Conservation (phyloP, 1,140 invertebrate species). For the Scaptomyza montana region DNA sequence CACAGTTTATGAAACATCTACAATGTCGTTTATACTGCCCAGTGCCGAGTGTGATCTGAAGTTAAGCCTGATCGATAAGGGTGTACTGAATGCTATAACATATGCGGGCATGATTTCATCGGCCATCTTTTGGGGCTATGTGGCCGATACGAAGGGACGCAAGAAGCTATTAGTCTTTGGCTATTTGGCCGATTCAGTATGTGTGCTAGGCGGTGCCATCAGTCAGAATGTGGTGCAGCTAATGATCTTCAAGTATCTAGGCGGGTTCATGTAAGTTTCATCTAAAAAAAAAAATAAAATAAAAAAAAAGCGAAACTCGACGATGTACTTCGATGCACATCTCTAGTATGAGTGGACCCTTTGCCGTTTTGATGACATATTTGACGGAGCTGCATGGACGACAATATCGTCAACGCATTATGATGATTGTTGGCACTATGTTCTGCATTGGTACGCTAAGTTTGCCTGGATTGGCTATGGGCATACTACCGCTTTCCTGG, state of each 20-base stretch:
- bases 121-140: constrained; percentile 91
- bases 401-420: constrained; percentile 86
- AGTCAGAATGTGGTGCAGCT: constrained; percentile 89
- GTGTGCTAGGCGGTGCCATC: constrained; percentile 87
- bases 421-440: constrained; percentile 87
- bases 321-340: constrained; percentile 39
- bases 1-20: constrained; percentile 87
- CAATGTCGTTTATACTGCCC: constrained; percentile 88
- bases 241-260: constrained; percentile 89
- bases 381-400: constrained; percentile 88
- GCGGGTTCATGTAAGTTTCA: constrained; percentile 89
- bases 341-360: constrained; percentile 88
- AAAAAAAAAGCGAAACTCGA: constrained; percentile 5
- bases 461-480: constrained; percentile 86
- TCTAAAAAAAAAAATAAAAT: not conserved
- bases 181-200: constrained; percentile 88
- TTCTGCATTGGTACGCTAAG: constrained; percentile 86
- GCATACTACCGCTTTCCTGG: constrained; percentile 84
- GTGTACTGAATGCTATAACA: constrained; percentile 87
- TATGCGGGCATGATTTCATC: constrained; percentile 88
- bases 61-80: constrained; percentile 87
- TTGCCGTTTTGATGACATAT: constrained; percentile 89
- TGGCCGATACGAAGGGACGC: constrained; percentile 91
- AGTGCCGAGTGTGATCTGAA: constrained; percentile 89
- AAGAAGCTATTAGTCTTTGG: constrained; percentile 88